These are phyloP conservation scores for Asbolus verrucosus DNA, from an alignment of 1,140 invertebrate genomes.

Conservation along the genomic window DNA sequence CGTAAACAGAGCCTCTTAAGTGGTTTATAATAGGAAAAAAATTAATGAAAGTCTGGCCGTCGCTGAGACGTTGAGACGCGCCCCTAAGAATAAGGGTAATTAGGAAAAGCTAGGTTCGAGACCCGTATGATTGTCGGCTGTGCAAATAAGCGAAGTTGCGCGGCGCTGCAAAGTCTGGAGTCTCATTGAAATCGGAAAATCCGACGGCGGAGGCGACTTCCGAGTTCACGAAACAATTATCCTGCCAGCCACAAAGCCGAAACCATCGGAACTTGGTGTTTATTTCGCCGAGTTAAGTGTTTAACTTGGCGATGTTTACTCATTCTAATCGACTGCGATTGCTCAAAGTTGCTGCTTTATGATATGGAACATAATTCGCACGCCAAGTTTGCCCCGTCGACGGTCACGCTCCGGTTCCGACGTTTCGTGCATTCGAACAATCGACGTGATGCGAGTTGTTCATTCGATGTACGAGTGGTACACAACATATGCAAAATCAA, in stretches of 20 bases:
- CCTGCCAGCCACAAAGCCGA: constrained; percentile 3
- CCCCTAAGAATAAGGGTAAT: constrained; percentile 11
- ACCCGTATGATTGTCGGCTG: background rate
- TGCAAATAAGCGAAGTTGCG: constrained; percentile 22
- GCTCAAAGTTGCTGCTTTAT: constrained; percentile 4
- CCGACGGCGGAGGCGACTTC: constrained; percentile 18
- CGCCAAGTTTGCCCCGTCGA: too few species aligned
- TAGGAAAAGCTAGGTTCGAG: too few species aligned
- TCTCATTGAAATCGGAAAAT: constrained; percentile 32
- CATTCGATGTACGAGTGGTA: background rate
- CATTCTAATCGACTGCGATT: constrained; percentile 22
- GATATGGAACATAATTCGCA: constrained; percentile 6
- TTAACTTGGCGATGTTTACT: constrained; percentile 29
- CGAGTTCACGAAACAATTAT: constrained; percentile 33
- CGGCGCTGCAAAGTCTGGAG: background rate
- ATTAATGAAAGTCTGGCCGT: too few species aligned
- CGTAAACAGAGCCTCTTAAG: too few species aligned
- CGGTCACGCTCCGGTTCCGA: too few species aligned
- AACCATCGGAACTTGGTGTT: constrained; percentile 27
- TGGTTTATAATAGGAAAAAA: too few species aligned
- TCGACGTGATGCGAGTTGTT: background rate
- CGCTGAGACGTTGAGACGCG: too few species aligned
- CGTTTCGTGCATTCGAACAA: background rate
- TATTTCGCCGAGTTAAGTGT: constrained; percentile 17
- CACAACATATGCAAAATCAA: constrained; percentile 16